Percentiles rank a stretch among this genome's conserved stretches.
Evolutionary conservation across 2,113 vertebrate genomes (phyloP).

Genomic region (Sphyrna mokarran): DNA sequence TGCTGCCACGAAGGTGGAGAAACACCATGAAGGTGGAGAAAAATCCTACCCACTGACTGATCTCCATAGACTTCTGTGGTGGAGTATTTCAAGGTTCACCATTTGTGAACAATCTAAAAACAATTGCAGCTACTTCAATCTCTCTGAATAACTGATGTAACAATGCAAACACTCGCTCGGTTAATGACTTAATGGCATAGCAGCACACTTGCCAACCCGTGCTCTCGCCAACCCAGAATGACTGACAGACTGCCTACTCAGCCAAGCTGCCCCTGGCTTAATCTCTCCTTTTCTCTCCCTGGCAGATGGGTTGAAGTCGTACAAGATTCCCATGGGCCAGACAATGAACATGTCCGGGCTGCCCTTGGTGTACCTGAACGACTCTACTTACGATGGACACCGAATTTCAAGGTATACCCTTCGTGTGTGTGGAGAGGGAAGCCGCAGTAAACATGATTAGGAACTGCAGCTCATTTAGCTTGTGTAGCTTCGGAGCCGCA

Average conservation of each 20-base stretch:
- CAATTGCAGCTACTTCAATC: too few relatives aligned
- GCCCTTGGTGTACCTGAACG: constrained; percentile 66
- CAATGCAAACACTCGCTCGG: too few relatives aligned
- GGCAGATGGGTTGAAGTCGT: constrained; percentile 75
- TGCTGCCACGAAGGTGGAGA: too few relatives aligned
- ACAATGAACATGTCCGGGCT: constrained; percentile 67
- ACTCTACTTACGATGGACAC: constrained; percentile 85
- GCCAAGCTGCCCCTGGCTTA: background rate
- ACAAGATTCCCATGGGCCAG: constrained; percentile 76
- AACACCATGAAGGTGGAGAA: too few relatives aligned
- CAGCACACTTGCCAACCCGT: background rate
- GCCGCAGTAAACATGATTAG: background rate
- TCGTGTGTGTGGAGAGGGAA: too few relatives aligned
- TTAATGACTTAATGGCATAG: background rate
- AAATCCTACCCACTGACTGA: too few relatives aligned
- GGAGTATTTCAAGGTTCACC: too few relatives aligned
- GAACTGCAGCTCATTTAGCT: background rate
- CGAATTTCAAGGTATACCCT: constrained; percentile 61
- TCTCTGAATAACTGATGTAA: too few relatives aligned
- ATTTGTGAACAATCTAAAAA: too few relatives aligned
- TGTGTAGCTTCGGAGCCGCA: too few relatives aligned
- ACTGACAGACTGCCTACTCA: background rate
- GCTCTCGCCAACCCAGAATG: background rate
- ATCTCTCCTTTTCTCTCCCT: background rate
- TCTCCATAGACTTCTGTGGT: too few relatives aligned